phyloP scores from a whole-genome alignment of 2,113 vertebrate genomes.

The Clarias magur region DNA sequence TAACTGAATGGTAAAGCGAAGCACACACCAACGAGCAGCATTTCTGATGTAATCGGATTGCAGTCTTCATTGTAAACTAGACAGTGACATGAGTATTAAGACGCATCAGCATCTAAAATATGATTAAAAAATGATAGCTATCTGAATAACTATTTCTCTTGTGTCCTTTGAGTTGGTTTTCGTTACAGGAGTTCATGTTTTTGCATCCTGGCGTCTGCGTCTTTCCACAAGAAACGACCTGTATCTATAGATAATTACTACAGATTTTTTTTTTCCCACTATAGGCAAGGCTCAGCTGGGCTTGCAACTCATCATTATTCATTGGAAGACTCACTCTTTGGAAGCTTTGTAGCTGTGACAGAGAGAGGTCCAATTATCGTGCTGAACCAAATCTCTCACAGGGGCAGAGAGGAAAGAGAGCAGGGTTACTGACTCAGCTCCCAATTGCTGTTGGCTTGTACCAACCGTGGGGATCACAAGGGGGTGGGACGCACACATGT shows the following conservation, averaged over 20 bases:
- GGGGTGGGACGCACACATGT: conserved; percentile 1
- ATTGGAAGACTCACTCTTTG: conserved; percentile 22
- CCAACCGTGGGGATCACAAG: conserved; percentile 6
- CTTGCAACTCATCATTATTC: conserved; percentile 52
- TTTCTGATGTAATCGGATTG: background rate
- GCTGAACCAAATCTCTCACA: conserved; percentile 49
- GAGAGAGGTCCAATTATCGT: conserved; percentile 47
- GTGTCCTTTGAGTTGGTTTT: conserved; percentile 17
- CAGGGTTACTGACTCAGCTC: conserved; percentile 40
- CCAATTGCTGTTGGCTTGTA: conserved; percentile 39
- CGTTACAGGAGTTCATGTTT: conserved; percentile 30
- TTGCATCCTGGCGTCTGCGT: conserved; percentile 29
- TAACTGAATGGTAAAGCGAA: background rate
- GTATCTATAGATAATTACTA: conserved; percentile 42
- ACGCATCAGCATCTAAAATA: background rate
- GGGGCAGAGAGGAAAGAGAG: conserved; percentile 38
- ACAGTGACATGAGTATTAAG: background rate
- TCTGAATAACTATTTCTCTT: background rate
- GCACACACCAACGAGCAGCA: background rate
- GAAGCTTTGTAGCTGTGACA: conserved; percentile 46
- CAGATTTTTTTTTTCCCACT: conserved; percentile 16
- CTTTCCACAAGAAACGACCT: conserved; percentile 29
- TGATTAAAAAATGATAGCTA: background rate
- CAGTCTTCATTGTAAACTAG: background rate
- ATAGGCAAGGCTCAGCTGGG: conserved; percentile 43